Conservation (phyloP, 1,140 invertebrate genomes). For the Drosophila rufa region DNA sequence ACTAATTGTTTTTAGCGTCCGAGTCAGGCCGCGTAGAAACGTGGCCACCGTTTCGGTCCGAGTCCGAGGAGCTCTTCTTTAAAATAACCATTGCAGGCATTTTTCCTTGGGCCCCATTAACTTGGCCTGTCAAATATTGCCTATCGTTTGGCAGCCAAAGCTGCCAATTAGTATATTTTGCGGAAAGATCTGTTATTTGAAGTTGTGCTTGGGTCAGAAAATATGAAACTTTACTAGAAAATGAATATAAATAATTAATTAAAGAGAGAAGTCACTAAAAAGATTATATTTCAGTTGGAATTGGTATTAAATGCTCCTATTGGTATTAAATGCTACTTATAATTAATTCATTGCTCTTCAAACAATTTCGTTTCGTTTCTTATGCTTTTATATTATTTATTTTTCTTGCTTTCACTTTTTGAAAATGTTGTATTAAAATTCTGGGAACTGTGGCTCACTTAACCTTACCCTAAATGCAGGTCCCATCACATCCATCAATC, state of each 20-base stretch:
- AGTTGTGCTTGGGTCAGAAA: neutral
- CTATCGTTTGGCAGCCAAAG: slow-evolving; percentile 49
- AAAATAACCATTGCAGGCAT: slow-evolving; percentile 49
- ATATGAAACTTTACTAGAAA: neutral
- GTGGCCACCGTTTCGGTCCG: slow-evolving; percentile 17
- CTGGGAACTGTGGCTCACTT: slow-evolving; percentile 5
- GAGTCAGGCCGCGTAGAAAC: slow-evolving; percentile 50
- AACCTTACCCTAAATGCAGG: neutral
- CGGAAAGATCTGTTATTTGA: neutral
- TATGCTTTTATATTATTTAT: no score
- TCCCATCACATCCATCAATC: slow-evolving; percentile 55
- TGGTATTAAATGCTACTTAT: no score
- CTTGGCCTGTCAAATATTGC: slow-evolving; percentile 66
- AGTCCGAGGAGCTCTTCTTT: slow-evolving; percentile 22
- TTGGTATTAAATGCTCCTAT: no score
- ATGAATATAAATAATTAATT: neutral
- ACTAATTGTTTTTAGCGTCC: slow-evolving; percentile 83
- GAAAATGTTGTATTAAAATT: slow-evolving; percentile 16
- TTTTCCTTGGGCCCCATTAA: slow-evolving; percentile 54
- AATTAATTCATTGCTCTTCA: no score
- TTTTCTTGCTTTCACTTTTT: neutral
- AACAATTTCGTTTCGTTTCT: neutral
- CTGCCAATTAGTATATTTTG: slow-evolving; percentile 1
- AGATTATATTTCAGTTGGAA: no score
- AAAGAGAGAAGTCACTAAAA: no score